phyloP scores from a whole-genome alignment of 2,888 invertebrate species.

The Nomada ferruginata region DNA sequence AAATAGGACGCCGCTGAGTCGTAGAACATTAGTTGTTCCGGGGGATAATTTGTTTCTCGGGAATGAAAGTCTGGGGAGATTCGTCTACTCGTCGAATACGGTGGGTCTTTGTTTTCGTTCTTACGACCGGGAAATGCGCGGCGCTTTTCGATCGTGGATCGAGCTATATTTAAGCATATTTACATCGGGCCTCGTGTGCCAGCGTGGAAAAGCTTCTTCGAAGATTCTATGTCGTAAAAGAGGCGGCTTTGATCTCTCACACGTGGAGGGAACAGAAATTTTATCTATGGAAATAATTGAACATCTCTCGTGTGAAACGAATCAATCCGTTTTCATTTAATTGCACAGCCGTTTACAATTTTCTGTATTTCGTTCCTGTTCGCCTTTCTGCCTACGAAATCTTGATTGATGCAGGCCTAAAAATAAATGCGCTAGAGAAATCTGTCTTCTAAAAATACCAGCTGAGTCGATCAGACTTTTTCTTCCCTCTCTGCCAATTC shows the following conservation, averaged over 20 bases:
- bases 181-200: slow-evolving; percentile 47
- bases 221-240: slow-evolving; percentile 13
- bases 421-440: slow-evolving; percentile 48
- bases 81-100: not conserved
- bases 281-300: too few relatives aligned
- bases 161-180: slow-evolving; percentile 68
- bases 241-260: slow-evolving; percentile 16
- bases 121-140: slow-evolving; percentile 23
- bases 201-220: slow-evolving; percentile 37
- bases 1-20: too few relatives aligned
- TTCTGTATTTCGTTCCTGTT: not conserved
- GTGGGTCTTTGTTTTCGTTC: slow-evolving; percentile 33
- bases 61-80: not conserved
- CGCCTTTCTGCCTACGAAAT: not conserved
- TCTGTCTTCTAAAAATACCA: slow-evolving; percentile 63
- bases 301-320: too few relatives aligned
- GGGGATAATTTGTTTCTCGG: not conserved
- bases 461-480: slow-evolving; percentile 52
- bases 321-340: not conserved
- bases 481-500: slow-evolving; percentile 51
- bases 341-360: not conserved
- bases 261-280: not conserved
- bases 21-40: not conserved
- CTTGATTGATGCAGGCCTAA: not conserved
- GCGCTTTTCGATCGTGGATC: slow-evolving; percentile 64